Percentiles rank a stretch among this genome's conserved stretches.
Evolutionary conservation across 2,797 vertebrate genomes (phyloP).

Genomic region (Cryptoprocta ferox): DNA sequence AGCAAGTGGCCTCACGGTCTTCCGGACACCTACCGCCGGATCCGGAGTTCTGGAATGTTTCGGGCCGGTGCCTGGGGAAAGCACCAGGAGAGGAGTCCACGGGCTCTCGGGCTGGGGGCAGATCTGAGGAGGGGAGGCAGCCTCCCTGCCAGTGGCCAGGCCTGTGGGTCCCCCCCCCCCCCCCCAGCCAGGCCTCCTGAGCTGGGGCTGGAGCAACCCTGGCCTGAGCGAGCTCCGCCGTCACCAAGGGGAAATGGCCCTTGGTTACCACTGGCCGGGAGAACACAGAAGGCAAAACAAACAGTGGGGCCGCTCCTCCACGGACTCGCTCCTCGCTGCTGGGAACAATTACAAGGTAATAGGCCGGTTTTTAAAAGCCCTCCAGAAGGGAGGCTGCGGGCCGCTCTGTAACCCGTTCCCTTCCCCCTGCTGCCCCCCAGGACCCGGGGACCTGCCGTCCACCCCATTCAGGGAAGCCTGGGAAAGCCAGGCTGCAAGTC

Average conservation of each 20-base stretch:
- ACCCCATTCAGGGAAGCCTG: not conserved
- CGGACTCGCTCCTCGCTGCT: slow-evolving; percentile 61
- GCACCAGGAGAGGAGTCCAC: not conserved
- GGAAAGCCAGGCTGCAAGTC: not conserved
- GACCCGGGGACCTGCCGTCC: not conserved
- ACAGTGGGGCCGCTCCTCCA: not conserved
- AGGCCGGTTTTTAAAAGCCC: not conserved
- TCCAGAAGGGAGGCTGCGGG: not conserved
- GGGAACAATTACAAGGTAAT: slow-evolving; percentile 73
- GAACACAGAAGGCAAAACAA: slow-evolving; percentile 71
- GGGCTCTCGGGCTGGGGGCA: not conserved
- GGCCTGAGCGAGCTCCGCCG: slow-evolving; percentile 41
- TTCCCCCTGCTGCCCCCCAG: not conserved
- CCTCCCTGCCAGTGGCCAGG: not conserved
- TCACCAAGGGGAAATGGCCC: slow-evolving; percentile 80
- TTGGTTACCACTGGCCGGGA: slow-evolving; percentile 73
- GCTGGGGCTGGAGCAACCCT: slow-evolving; percentile 31
- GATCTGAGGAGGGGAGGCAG: not conserved
- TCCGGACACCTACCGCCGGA: slow-evolving; percentile 61
- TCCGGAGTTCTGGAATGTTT: slow-evolving; percentile 57
- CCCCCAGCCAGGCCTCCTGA: not conserved
- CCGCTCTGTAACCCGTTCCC: not conserved
- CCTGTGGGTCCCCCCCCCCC: not conserved
- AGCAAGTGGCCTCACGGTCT: not conserved
- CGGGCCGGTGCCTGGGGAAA: slow-evolving; percentile 14